Base-by-base conservation (phyloP, 1,140 invertebrate species). In the Temnothorax curvispinosus region DNA sequence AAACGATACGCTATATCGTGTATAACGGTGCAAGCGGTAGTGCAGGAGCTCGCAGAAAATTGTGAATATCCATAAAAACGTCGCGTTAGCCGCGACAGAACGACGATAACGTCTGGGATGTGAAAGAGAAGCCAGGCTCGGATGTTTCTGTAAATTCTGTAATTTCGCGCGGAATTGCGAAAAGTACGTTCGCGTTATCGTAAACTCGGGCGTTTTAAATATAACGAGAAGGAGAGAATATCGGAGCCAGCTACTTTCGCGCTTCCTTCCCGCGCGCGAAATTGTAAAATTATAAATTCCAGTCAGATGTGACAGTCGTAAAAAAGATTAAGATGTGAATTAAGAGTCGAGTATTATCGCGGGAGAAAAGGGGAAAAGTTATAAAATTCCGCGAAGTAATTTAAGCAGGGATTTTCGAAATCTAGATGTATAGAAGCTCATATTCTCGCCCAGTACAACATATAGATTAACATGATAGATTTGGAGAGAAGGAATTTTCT, bases 51-150 rank as follows among this genome's bases (percentile, higher is more conserved):
- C 65, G 13, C 47, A 18, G 80, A 60, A 75, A 82, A 74, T 82
- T 58, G 44, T 75, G 80, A 84, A 75, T 84, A 62, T 84, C 44
- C 69, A 75, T 75, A 82, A 82, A 82, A 82, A 82, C 65, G 7
- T 35, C 44, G 41, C 13, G 67, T 38, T n/a, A 54, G 65, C 27
- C 38, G 52, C 41, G 67, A 82, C 27, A 44, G 54, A 71, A 60
- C 38, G 41, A 11, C 52, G 80, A 82, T 82, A 82, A 82, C 80
- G 80, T 60, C 67, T 21, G 11, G 18, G 15, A 38, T 60, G 18
- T 60, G 54, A 60, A 60, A 50, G 32, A 54, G 44, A 15, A 38
- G 21, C 77, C 77, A 21, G 54, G 32, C 18, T 72, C 52, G 67
- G 32, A 60, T 82, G 80, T 60, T 74, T 84, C 80, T 56, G 80